Conservation (phyloP, 2,888 invertebrate species). For the Cheilosia variabilis region DNA sequence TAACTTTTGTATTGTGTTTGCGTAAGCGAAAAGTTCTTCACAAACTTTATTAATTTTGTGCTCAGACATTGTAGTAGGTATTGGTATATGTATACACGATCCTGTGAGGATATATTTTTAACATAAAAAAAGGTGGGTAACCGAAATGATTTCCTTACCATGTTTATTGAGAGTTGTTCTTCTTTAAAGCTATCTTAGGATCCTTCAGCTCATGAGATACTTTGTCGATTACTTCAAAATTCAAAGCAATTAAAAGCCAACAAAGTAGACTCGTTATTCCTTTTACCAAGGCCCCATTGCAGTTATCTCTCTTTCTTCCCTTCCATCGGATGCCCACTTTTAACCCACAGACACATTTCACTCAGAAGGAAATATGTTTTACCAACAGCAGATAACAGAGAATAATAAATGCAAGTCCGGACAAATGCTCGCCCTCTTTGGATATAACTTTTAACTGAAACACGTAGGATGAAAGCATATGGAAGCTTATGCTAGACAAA, state of each 20-base stretch:
- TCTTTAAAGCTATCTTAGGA: background rate
- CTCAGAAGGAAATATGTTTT: slow-evolving; percentile 37
- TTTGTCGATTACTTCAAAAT: background rate
- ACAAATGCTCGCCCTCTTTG: slow-evolving; percentile 43
- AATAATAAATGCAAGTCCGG: slow-evolving; percentile 62
- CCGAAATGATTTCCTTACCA: background rate
- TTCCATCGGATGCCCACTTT: slow-evolving; percentile 12
- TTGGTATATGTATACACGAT: background rate
- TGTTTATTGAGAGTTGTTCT: background rate
- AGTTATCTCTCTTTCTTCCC: background rate
- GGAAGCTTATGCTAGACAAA: slow-evolving; percentile 2
- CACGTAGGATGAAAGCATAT: slow-evolving; percentile 13
- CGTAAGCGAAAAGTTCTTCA: slow-evolving; percentile 19
- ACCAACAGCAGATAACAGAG: slow-evolving; percentile 49
- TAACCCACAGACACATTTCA: slow-evolving; percentile 59
- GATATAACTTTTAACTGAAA: slow-evolving; percentile 40
- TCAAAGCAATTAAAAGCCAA: slow-evolving; percentile 1
- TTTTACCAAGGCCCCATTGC: background rate
- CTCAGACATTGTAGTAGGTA: background rate
- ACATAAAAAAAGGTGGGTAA: background rate
- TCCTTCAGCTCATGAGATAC: background rate
- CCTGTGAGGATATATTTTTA: background rate
- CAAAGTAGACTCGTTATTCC: slow-evolving; percentile 9
- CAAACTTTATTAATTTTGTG: slow-evolving; percentile 54
- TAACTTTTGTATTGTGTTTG: slow-evolving; percentile 43